Evolutionary conservation across 2,113 vertebrate species (phyloP).

Genomic region (Holacanthus passer): DNA sequence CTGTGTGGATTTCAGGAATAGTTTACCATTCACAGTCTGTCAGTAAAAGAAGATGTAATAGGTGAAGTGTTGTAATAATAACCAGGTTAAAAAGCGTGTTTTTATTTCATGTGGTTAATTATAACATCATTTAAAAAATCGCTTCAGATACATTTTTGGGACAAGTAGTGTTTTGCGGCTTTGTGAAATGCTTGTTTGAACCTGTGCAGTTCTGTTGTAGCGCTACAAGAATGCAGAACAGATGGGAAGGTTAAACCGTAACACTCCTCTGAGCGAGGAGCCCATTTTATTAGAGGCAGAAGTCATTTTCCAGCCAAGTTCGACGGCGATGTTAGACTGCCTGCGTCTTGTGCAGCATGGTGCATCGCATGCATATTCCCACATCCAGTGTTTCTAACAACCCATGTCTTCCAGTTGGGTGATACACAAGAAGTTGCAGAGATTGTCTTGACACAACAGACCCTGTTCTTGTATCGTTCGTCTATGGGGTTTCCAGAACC

Average conservation of each 20-base stretch:
- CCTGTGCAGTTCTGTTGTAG: neutral
- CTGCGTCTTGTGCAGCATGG: neutral
- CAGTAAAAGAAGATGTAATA: neutral
- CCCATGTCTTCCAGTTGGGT: neutral
- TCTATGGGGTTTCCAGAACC: conserved; percentile 5
- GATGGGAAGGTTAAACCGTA: neutral
- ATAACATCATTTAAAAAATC: neutral
- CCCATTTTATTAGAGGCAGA: conserved; percentile 12
- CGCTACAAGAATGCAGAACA: neutral
- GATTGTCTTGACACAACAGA: neutral
- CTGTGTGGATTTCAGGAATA: neutral
- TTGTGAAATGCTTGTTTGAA: neutral
- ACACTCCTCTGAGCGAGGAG: neutral
- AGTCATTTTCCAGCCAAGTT: conserved; percentile 25
- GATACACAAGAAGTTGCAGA: conserved; percentile 10
- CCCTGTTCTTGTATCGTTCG: neutral
- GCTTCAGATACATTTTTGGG: neutral
- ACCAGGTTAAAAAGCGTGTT: neutral
- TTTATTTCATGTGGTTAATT: conserved; percentile 7
- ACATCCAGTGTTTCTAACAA: neutral
- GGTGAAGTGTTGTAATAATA: neutral
- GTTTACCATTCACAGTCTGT: neutral
- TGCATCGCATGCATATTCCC: neutral
- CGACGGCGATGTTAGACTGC: neutral
- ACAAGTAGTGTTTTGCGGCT: neutral